phyloP scores from a whole-genome alignment of 2,797 vertebrate genomes.

The Takifugu rubripes region DNA sequence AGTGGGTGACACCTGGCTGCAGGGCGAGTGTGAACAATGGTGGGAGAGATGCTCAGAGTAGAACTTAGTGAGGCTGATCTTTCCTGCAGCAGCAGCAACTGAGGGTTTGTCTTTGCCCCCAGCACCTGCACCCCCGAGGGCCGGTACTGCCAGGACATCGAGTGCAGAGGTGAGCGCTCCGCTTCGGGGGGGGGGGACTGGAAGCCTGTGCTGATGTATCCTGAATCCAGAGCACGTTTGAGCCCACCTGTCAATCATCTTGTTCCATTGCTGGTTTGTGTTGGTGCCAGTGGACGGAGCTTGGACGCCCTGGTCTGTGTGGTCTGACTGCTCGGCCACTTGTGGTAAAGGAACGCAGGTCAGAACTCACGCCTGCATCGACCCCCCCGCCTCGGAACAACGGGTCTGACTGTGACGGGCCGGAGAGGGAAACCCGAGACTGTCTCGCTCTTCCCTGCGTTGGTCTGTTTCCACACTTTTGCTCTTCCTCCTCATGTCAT shows the following conservation, averaged over 20 bases:
- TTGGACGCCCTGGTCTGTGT: constrained; percentile 87
- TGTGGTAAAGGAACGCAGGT: constrained; percentile 77
- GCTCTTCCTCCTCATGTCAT: too few species aligned
- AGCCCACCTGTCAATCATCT: not conserved
- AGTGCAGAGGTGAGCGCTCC: constrained; percentile 77
- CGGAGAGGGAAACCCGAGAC: constrained; percentile 67
- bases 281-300: constrained; percentile 71
- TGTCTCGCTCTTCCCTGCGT: constrained; percentile 73
- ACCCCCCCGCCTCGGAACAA: constrained; percentile 76
- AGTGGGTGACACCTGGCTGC: constrained; percentile 84
- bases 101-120: constrained; percentile 9
- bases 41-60: constrained; percentile 57
- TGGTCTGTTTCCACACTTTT: constrained; percentile 49
- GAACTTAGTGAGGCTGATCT: not conserved
- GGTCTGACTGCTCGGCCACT: constrained; percentile 84
- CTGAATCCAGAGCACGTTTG: too few species aligned
- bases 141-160: constrained; percentile 76
- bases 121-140: constrained; percentile 90
- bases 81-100: not conserved
- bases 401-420: constrained; percentile 73
- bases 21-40: constrained; percentile 86
- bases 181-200: not conserved
- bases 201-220: too few species aligned
- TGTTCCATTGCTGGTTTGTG: not conserved
- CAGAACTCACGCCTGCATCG: constrained; percentile 79